These are phyloP conservation scores for Cynaeus angustus DNA, from an alignment of 2,888 invertebrate species.

Conservation along the genomic window DNA sequence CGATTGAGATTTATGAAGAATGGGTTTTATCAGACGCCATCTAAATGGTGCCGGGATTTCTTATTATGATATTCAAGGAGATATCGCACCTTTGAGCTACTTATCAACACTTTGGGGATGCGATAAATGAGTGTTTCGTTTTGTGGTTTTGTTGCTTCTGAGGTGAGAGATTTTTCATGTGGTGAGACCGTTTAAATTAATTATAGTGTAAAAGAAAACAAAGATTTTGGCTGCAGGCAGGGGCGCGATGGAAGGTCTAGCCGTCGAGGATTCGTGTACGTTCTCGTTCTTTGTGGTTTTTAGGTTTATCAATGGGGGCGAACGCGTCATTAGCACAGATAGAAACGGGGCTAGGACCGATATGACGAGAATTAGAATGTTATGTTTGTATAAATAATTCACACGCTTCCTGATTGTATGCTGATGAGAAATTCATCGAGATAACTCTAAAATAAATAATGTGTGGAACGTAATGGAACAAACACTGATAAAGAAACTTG, in stretches of 20 bases:
- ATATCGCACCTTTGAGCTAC: constrained; percentile 64
- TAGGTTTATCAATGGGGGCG: too few relatives aligned
- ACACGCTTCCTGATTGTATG: too few relatives aligned
- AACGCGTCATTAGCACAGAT: too few relatives aligned
- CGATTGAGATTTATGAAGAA: constrained; percentile 65
- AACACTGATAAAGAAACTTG: too few relatives aligned
- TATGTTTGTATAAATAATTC: too few relatives aligned
- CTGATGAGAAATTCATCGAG: too few relatives aligned
- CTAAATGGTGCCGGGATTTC: constrained; percentile 67
- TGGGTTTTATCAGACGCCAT: constrained; percentile 66
- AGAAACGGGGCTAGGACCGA: too few relatives aligned
- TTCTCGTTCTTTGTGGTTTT: neutral
- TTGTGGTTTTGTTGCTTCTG: constrained; percentile 28
- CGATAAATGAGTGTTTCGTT: constrained; percentile 64
- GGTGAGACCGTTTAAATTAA: constrained; percentile 32
- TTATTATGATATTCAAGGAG: constrained; percentile 65
- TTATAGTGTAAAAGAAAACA: constrained; percentile 16
- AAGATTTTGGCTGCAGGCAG: constrained; percentile 9
- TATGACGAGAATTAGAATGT: too few relatives aligned
- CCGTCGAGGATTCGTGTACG: neutral
- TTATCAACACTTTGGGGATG: constrained; percentile 65
- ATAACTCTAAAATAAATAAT: too few relatives aligned
- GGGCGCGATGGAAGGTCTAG: neutral
- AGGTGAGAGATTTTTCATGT: constrained; percentile 20
- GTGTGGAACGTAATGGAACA: too few relatives aligned